Evolutionary conservation across 2,113 vertebrate species (phyloP), one percentile per base, ranked within the genome.

Genomic region (Seriola dumerili): DNA sequence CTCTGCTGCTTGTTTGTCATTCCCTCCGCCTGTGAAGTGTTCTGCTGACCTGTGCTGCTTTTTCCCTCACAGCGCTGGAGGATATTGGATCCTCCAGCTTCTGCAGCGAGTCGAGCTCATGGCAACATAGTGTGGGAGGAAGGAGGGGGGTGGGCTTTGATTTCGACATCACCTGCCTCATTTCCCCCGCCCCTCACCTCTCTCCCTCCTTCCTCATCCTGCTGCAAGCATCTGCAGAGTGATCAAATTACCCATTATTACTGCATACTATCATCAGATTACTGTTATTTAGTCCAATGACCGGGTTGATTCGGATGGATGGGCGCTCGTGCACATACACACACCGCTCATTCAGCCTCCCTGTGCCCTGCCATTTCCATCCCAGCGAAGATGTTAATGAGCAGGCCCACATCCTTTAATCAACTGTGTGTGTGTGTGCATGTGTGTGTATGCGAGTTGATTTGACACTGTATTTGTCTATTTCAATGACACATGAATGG

Each of bases 221-320:
- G 34, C 67, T 50, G 57, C 54, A 68, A 21, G 61, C 86, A 87
- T 89, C 88, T 86, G 84, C 87, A 86, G 66, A 40, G 73, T 67
- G 80, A 87, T 92, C 85, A 90, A 83, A 91, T 89, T 63, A 87
- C 89, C 81, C 64, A 6, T 85, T 64, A 94, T 91, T 91, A 90
- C 77, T 0, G 1, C 61, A 44, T 25, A 19, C 68, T 54, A 19
- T 83, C 85, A 78, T 87, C 79, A 80, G 83, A 93, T 91, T 78
- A 89, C 89, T 63, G 88, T 88, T 70, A 88, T 92, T 92, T 75
- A 86, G 77, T 40, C 68, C 85, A 74, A 40, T 9, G 59, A 65
- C 68, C 1, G 25, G 34, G 67, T 12, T 7, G 5, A 50, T 81
- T 62, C 16, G 71, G 62, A 75, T 29, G 64, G 76, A 70, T 40